A percentile compares a stretch with the other conserved stretches of the same genome.
Conservation (phyloP, 2,113 vertebrate genomes). For the Coryphaenoides rupestris region DNA sequence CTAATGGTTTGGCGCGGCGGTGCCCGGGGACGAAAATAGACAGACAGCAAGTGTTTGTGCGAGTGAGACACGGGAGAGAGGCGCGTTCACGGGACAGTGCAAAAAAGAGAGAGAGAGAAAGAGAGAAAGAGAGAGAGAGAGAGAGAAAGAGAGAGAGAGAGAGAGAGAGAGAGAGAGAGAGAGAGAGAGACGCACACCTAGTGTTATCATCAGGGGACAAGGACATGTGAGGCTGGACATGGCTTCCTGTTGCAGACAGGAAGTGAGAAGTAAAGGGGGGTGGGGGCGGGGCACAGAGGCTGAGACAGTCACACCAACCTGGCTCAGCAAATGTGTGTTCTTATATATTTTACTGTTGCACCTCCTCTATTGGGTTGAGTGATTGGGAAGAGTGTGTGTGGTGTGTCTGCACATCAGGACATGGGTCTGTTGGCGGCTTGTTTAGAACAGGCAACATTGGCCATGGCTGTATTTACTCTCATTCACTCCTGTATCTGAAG, state of each 20-base stretch:
- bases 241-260: conserved; percentile 52
- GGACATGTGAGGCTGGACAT: conserved; percentile 15
- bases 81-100: not conserved
- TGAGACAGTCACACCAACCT: conserved; percentile 14
- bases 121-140: conserved; percentile 12
- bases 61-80: not conserved
- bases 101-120: not conserved
- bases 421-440: no score
- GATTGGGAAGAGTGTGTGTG: no score
- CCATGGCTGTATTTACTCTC: no score
- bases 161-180: not conserved
- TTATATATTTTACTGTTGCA: no score
- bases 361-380: no score
- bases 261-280: conserved; percentile 48
- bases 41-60: conserved; percentile 1
- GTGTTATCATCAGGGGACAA: conserved; percentile 14
- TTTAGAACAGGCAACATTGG: no score
- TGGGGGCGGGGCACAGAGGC: conserved; percentile 18
- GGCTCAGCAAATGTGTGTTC: conserved; percentile 4
- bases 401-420: no score
- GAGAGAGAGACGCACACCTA: not conserved
- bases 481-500: no score
- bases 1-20: conserved; percentile 24
- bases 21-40: conserved; percentile 45
- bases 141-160: not conserved